Conservation (phyloP, 2,888 invertebrate genomes). For the Andricus quercusramuli region DNA sequence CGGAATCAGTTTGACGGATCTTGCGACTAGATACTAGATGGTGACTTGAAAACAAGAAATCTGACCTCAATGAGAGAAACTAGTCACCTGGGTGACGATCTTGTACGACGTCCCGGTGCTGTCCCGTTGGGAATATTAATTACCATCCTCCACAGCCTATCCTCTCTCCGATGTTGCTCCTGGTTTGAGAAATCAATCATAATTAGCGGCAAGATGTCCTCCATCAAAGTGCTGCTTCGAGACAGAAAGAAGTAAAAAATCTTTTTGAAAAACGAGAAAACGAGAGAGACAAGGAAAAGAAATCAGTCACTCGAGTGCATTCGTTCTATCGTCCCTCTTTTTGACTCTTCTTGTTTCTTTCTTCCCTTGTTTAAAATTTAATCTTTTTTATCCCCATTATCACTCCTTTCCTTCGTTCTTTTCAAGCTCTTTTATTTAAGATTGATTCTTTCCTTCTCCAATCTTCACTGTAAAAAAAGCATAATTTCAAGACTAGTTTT, state of each 20-base stretch:
- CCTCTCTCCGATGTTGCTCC: constrained; percentile 54
- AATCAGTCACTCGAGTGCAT: constrained; percentile 64
- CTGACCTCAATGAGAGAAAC: constrained; percentile 22
- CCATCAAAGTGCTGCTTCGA: constrained; percentile 62
- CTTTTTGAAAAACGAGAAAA: constrained; percentile 20
- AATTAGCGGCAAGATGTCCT: constrained; percentile 72
- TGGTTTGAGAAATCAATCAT: constrained; percentile 72
- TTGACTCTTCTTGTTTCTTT: constrained; percentile 35
- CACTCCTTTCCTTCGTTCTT: neutral
- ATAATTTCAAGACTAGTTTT: no score
- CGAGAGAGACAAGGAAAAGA: constrained; percentile 51
- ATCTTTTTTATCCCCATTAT: neutral
- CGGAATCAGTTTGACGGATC: neutral
- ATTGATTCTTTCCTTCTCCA: constrained; percentile 35
- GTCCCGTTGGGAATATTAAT: constrained; percentile 74
- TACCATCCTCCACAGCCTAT: constrained; percentile 60
- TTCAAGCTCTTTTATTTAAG: constrained; percentile 5
- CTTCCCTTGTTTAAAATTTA: neutral
- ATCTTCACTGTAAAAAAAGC: no score
- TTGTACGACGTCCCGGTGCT: constrained; percentile 62
- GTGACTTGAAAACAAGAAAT: constrained; percentile 25
- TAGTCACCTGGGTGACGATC: constrained; percentile 29
- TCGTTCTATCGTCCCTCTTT: constrained; percentile 56
- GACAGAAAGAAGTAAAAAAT: constrained; percentile 44
- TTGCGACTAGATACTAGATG: constrained; percentile 1